A percentile compares a stretch with the other conserved stretches of the same genome.
Conservation (phyloP, 2,113 vertebrate genomes). For the Hepsetus odoe region DNA sequence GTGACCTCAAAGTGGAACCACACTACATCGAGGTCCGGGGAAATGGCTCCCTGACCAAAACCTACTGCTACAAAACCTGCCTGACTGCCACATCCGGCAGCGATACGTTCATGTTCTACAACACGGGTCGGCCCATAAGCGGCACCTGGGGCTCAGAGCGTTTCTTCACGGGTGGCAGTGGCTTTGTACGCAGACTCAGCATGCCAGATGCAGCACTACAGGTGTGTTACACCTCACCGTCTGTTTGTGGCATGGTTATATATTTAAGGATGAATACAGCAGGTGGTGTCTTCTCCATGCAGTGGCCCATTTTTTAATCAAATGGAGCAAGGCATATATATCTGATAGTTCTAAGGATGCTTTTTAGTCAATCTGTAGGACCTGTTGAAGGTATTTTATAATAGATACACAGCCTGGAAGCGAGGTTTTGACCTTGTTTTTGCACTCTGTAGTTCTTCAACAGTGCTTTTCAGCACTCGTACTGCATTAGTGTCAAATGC, state of each 20-base stretch:
- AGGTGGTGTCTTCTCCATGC: background rate
- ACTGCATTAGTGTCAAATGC: constrained; percentile 42
- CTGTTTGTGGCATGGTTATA: background rate
- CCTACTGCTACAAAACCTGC: constrained; percentile 98
- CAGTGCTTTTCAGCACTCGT: constrained; percentile 37
- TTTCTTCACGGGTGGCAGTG: constrained; percentile 90
- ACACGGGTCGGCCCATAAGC: constrained; percentile 89
- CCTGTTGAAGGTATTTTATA: background rate
- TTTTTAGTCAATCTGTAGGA: background rate
- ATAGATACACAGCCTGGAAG: background rate
- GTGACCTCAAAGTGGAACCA: constrained; percentile 92
- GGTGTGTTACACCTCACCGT: constrained; percentile 64
- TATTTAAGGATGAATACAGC: background rate
- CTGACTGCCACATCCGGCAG: constrained; percentile 93
- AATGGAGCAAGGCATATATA: background rate
- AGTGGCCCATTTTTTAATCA: background rate
- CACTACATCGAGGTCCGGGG: constrained; percentile 96
- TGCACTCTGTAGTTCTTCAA: background rate
- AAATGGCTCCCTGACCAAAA: constrained; percentile 96
- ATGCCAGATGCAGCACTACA: constrained; percentile 82
- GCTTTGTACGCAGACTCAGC: constrained; percentile 89
- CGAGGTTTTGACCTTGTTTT: constrained; percentile 36
- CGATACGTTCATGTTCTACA: constrained; percentile 99
- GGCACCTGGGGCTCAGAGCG: constrained; percentile 88
- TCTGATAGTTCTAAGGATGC: background rate